Evolutionary conservation across 2,888 invertebrate genomes (phyloP).

Genomic region (Herminia tarsipennalis): DNA sequence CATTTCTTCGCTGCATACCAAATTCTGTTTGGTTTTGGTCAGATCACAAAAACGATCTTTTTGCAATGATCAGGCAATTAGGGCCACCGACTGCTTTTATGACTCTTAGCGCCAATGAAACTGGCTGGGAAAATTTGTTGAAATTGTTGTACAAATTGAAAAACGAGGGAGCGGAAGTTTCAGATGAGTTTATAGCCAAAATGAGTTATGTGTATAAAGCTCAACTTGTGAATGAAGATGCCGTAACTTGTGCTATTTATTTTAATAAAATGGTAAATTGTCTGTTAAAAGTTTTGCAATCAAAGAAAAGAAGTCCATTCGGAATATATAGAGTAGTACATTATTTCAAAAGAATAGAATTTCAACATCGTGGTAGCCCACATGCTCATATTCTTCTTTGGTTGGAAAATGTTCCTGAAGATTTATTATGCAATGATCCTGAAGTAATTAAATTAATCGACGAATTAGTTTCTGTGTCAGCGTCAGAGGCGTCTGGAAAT

Average conservation of each 20-base stretch:
- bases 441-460: constrained; percentile 42
- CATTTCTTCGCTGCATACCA: constrained; percentile 56
- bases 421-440: constrained; percentile 30
- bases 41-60: constrained; percentile 57
- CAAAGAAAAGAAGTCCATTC: constrained; percentile 49
- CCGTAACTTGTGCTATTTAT: constrained; percentile 49
- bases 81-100: constrained; percentile 61
- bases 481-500: constrained; percentile 47
- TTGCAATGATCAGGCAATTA: constrained; percentile 63
- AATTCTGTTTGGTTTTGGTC: constrained; percentile 62
- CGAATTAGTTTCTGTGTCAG: constrained; percentile 45
- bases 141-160: constrained; percentile 52
- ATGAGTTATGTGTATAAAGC: constrained; percentile 37
- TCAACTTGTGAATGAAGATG: constrained; percentile 48
- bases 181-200: constrained; percentile 30
- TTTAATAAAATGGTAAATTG: constrained; percentile 58
- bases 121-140: constrained; percentile 49
- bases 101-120: constrained; percentile 65
- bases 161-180: constrained; percentile 37
- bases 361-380: constrained; percentile 57
- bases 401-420: constrained; percentile 53
- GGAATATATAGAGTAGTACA: constrained; percentile 45
- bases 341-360: constrained; percentile 56
- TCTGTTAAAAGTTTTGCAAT: constrained; percentile 44
- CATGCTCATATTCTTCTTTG: constrained; percentile 56